Evolutionary conservation across 2,113 vertebrate species (phyloP).

Genomic region (Ascaphus truei): DNA sequence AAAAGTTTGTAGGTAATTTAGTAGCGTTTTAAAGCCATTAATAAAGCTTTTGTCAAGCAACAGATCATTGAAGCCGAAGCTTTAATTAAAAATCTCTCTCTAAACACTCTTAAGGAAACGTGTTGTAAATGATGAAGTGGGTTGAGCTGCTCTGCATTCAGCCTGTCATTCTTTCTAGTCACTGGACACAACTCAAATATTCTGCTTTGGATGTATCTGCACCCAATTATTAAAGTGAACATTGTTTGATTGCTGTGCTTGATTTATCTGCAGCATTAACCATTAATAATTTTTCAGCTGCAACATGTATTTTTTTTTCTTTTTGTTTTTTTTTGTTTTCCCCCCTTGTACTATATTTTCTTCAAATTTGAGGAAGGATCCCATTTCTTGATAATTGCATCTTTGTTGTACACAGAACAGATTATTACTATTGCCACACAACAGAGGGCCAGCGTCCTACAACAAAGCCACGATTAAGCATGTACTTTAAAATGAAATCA

Average conservation of each 20-base stretch:
- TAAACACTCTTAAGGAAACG: constrained; percentile 8
- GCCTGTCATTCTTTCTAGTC: fast-evolving
- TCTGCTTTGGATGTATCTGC: not conserved
- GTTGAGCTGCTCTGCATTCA: constrained; percentile 15
- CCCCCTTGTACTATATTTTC: not conserved
- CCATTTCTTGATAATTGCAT: not conserved
- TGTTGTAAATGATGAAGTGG: constrained; percentile 10
- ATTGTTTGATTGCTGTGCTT: not conserved
- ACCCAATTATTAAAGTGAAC: constrained; percentile 23
- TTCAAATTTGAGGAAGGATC: constrained; percentile 1
- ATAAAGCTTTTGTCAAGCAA: fast-evolving
- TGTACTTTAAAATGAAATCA: too few species aligned
- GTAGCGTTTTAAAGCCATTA: not conserved
- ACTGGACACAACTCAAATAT: constrained; percentile 8
- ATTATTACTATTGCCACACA: too few species aligned
- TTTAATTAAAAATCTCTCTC: not conserved
- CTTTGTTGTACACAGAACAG: too few species aligned
- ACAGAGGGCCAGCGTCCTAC: too few species aligned
- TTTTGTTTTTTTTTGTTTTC: not conserved
- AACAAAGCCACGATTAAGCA: too few species aligned
- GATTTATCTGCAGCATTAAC: not conserved
- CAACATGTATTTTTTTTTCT: not conserved
- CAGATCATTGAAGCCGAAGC: not conserved
- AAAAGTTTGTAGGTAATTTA: not conserved
- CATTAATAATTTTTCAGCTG: not conserved